These are phyloP conservation scores for Zaprionus vittiger DNA, from an alignment of 1,140 invertebrate species.

Conservation along the genomic window DNA sequence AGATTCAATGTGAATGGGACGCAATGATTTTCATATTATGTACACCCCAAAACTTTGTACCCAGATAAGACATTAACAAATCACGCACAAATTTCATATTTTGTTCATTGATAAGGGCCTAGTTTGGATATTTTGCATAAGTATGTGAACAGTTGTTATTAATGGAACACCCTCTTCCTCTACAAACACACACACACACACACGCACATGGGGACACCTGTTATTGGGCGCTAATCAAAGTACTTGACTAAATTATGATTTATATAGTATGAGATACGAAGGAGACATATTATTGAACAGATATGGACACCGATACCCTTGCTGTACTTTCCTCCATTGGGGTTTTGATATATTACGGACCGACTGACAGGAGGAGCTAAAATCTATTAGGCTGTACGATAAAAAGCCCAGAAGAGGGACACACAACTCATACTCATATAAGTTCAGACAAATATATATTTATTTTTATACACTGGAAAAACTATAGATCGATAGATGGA, in stretches of 20 bases:
- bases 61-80: conserved; percentile 17
- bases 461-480: neutral
- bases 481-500: neutral
- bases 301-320: neutral
- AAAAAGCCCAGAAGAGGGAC: neutral
- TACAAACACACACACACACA: no score
- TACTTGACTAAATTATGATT: conserved; percentile 63
- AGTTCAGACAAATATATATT: neutral
- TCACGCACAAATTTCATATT: conserved; percentile 24
- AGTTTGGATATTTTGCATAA: conserved; percentile 13
- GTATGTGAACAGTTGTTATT: conserved; percentile 5
- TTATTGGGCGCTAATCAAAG: conserved; percentile 57
- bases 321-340: neutral
- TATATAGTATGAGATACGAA: conserved; percentile 33
- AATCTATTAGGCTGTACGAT: conserved; percentile 29
- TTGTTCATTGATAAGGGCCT: neutral
- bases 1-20: neutral
- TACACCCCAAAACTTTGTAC: neutral
- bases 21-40: neutral
- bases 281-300: conserved; percentile 10
- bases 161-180: neutral
- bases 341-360: conserved; percentile 13
- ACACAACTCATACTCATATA: no score
- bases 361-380: conserved; percentile 2
- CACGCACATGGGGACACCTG: conserved; percentile 39